Evolutionary conservation across 2,888 invertebrate species (phyloP), one percentile per base, ranked within the genome.

Genomic region (Andrena chrysosceles): DNA sequence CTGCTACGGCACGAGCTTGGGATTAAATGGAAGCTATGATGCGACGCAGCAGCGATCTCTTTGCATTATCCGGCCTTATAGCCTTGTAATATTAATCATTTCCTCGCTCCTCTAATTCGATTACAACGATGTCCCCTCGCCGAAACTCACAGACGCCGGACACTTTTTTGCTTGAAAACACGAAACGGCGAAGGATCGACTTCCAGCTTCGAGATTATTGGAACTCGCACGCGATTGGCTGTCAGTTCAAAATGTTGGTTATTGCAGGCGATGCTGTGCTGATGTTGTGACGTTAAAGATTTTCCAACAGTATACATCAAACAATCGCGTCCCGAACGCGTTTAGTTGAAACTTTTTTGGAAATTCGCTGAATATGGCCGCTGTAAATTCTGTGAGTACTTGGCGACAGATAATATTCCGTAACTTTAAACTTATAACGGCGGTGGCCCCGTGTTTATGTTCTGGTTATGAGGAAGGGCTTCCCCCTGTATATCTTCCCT

Each of bases 191-290:
- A 82, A 81, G 86, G 75, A 86, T 85, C 83, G 90, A 87, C 87
- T 86, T 88, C 83, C 86, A 89, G 85, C 76, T 90, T 91, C 88
- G 90, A 91, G 91, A 89, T 88, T 90, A 63, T 81, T 75, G 79
- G 74, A 66, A 69, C 87, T 86, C 87, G 86, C 87, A 88, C 74
- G 85, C 88, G 90, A 92, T 92, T 92, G 91, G 92, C 87, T 89
- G 87, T 87, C 85, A 89, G 91, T 93, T 93, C 92, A 93, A 93
- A 93, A 93, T 93, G 93, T 92, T 93, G 92, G 92, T 93, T 93
- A 91, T 89, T 91, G 91, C 89, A 86, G 90, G 89, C 89, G 89
- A 93, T 91, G 91, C 87, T 84, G 89, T 87, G 84, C 85, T 87
- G 87, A 90, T 91, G 90, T 91, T 92, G 92, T 93, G 91, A 93